Conservation (phyloP, 2,888 invertebrate genomes). For the Dorcus parallelipipedus region DNA sequence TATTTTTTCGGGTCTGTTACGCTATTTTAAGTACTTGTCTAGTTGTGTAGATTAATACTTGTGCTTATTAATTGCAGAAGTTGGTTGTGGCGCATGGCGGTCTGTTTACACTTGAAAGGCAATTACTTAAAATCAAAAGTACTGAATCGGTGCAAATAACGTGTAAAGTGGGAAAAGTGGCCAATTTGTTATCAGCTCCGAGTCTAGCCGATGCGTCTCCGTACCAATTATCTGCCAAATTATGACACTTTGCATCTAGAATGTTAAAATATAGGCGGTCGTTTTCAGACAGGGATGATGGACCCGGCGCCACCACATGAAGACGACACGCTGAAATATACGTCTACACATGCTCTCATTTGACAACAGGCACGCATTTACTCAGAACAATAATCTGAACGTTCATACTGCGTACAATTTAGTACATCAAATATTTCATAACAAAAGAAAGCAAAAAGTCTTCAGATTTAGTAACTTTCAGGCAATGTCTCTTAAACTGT, state of each 20-base stretch:
- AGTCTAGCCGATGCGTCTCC: conserved; percentile 44
- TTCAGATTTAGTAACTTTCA: too few relatives aligned
- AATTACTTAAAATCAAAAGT: too few relatives aligned
- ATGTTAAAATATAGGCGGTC: conserved; percentile 18
- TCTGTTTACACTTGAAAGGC: too few relatives aligned
- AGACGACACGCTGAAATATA: conserved; percentile 9
- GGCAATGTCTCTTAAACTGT: too few relatives aligned
- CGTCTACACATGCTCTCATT: conserved; percentile 10
- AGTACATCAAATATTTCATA: too few relatives aligned
- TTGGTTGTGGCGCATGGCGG: too few relatives aligned
- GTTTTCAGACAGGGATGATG: conserved; percentile 18
- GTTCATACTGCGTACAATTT: neutral
- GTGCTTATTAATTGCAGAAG: too few relatives aligned
- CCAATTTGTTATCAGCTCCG: conserved; percentile 26
- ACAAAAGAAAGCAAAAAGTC: too few relatives aligned
- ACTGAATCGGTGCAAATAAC: neutral
- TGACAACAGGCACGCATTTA: conserved; percentile 1
- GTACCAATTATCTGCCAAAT: conserved; percentile 45
- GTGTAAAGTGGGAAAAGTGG: conserved; percentile 25
- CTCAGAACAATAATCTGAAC: neutral
- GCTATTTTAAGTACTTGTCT: too few relatives aligned
- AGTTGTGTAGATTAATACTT: too few relatives aligned
- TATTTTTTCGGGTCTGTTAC: too few relatives aligned
- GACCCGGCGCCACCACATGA: conserved; percentile 17
- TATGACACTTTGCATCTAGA: conserved; percentile 38